Evolutionary conservation across 2,888 invertebrate genomes (phyloP).

Genomic region (Hirtodrosophila duncani): DNA sequence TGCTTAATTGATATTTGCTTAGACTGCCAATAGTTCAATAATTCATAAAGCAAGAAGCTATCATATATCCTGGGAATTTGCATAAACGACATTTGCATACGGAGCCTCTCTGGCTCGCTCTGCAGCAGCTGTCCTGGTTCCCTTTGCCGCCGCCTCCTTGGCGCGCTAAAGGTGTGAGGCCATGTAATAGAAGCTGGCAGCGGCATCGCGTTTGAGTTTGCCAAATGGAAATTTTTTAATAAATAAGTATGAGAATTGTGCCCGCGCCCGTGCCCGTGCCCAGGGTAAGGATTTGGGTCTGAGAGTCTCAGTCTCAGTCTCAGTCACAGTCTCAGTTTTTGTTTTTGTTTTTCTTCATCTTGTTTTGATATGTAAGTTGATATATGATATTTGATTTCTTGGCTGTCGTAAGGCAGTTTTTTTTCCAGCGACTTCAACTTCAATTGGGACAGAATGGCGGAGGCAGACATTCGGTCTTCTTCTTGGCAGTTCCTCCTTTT

Average conservation of each 20-base stretch:
- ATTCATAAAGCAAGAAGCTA: slow-evolving; percentile 51
- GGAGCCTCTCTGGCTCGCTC: not conserved
- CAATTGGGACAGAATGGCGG: too few species aligned
- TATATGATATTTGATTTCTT: slow-evolving; percentile 70
- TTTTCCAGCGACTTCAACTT: slow-evolving; percentile 34
- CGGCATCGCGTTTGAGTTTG: too few species aligned
- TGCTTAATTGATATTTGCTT: slow-evolving; percentile 70
- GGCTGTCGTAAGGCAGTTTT: slow-evolving; percentile 24
- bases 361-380: slow-evolving; percentile 70
- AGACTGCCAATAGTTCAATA: slow-evolving; percentile 70
- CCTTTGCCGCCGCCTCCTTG: slow-evolving; percentile 14
- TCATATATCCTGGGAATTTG: slow-evolving; percentile 54
- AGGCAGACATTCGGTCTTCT: too few species aligned
- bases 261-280: too few species aligned
- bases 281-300: too few species aligned
- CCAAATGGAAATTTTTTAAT: slow-evolving; percentile 18
- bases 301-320: not conserved
- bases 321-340: slow-evolving; percentile 29
- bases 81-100: slow-evolving; percentile 59
- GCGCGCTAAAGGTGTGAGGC: slow-evolving; percentile 56
- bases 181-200: slow-evolving; percentile 49
- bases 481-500: too few species aligned
- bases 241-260: too few species aligned
- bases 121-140: slow-evolving; percentile 12
- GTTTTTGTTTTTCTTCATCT: slow-evolving; percentile 49